Evolutionary conservation across 35 echinoderm and acorn worm genomes (phyloP).

Genomic region (Holothuria glaberrima): DNA sequence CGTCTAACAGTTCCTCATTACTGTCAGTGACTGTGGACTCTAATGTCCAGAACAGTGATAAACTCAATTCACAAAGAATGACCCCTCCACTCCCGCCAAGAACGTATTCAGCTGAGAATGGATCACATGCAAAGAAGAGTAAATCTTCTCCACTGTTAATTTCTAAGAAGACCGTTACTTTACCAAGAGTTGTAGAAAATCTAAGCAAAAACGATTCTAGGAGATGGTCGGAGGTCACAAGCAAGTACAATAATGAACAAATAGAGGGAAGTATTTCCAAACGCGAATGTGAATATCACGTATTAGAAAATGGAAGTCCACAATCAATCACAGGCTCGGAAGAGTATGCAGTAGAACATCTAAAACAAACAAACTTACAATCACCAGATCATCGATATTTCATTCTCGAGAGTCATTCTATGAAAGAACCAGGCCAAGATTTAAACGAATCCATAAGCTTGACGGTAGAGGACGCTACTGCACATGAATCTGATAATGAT

Average conservation of each 20-base stretch:
- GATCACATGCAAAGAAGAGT: background rate
- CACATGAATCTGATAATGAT: background rate
- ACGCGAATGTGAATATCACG: conserved; percentile 15
- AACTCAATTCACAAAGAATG: background rate
- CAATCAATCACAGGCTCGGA: background rate
- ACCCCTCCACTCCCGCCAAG: conserved; percentile 43
- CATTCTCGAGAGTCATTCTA: too few relatives aligned
- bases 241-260: background rate
- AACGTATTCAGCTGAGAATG: background rate
- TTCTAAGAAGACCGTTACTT: background rate
- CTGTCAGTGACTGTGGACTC: conserved; percentile 19
- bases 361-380: background rate
- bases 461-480: background rate
- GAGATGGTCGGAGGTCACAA: background rate
- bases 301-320: background rate
- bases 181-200: background rate
- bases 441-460: background rate
- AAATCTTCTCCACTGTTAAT: conserved; percentile 8
- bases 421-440: background rate
- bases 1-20: background rate
- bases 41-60: background rate
- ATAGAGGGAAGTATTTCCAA: background rate
- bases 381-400: background rate
- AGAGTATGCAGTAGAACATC: too few relatives aligned
- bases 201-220: background rate